Conservation (phyloP, 2,888 invertebrate genomes). For the Cataglyphis livida region DNA sequence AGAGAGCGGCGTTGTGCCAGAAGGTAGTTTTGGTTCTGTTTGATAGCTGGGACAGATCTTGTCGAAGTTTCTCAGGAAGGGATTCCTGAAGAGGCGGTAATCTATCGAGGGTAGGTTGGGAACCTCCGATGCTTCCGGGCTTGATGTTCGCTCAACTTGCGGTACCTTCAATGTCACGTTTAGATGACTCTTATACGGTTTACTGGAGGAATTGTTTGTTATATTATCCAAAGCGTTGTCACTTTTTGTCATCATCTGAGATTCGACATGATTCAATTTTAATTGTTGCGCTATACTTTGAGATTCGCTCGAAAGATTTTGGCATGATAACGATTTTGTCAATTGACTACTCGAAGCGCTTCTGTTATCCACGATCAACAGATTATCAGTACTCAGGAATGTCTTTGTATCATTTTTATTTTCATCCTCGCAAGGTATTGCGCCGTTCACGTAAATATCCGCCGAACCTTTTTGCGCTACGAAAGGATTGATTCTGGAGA, state of each 20-base stretch:
- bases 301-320: constrained; percentile 77
- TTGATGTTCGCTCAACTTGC: constrained; percentile 44
- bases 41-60: constrained; percentile 57
- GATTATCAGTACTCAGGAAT: constrained; percentile 79
- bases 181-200: constrained; percentile 83
- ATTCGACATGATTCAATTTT: constrained; percentile 65
- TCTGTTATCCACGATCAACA: constrained; percentile 64
- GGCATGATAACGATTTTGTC: constrained; percentile 81
- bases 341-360: constrained; percentile 64
- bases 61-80: constrained; percentile 80
- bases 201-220: constrained; percentile 63
- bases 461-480: constrained; percentile 76
- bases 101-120: constrained; percentile 79
- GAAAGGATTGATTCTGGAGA: constrained; percentile 62
- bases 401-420: constrained; percentile 66
- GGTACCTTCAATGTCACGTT: constrained; percentile 81
- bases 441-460: constrained; percentile 81
- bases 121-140: constrained; percentile 78
- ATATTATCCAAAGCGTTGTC: constrained; percentile 77
- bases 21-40: constrained; percentile 67
- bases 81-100: constrained; percentile 79
- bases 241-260: constrained; percentile 78
- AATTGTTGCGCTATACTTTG: constrained; percentile 67
- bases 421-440: constrained; percentile 58
- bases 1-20: constrained; percentile 75